These are phyloP conservation scores for Drosophila kambysellisi DNA, from an alignment of 2,888 invertebrate species.

Conservation along the genomic window DNA sequence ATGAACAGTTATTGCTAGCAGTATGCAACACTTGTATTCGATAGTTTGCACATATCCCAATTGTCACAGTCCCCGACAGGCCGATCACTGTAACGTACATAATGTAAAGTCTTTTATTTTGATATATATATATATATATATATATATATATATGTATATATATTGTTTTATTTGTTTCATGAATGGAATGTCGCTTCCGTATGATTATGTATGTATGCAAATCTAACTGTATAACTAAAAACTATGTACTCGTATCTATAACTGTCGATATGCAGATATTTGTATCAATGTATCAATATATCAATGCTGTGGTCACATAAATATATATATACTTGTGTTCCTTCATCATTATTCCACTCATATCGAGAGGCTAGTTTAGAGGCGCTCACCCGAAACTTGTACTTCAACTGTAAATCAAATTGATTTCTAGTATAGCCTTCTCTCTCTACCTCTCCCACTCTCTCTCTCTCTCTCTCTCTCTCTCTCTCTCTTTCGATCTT, in stretches of 20 bases:
- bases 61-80: constrained; percentile 27
- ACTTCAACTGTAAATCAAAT: constrained; percentile 20
- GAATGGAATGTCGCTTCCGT: constrained; percentile 24
- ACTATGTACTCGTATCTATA: constrained; percentile 4
- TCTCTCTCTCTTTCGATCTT: constrained; percentile 10
- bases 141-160: not conserved
- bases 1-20: constrained; percentile 33
- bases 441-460: not conserved
- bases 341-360: constrained; percentile 2
- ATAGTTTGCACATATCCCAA: constrained; percentile 26
- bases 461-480: constrained; percentile 16
- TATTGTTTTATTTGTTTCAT: constrained; percentile 4
- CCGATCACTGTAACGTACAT: constrained; percentile 26
- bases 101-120: constrained; percentile 9
- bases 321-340: not conserved
- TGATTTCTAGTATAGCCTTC: constrained; percentile 5
- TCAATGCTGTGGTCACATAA: constrained; percentile 1
- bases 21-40: constrained; percentile 16
- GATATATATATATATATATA: not conserved
- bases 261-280: constrained; percentile 14
- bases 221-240: constrained; percentile 11
- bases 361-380: constrained; percentile 3
- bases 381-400: constrained; percentile 1
- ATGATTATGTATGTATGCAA: constrained; percentile 32
- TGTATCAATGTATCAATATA: constrained; percentile 6